Evolutionary conservation across 2,888 invertebrate species (phyloP).

Genomic region (Leucoptera coffeella): DNA sequence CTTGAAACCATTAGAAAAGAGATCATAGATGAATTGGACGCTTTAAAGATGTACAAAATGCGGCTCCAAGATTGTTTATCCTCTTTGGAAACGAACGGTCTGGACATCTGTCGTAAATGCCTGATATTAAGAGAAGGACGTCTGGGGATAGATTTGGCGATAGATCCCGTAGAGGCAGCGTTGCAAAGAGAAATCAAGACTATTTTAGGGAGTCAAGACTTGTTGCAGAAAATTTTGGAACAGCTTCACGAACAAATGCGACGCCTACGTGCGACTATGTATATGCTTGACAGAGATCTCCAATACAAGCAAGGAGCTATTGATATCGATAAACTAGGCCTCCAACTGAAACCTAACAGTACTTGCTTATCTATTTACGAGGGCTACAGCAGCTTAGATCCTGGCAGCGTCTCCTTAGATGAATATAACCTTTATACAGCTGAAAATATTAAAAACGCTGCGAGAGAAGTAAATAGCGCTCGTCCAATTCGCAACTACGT

Average conservation of each 20-base stretch:
- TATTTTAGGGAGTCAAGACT: constrained; percentile 61
- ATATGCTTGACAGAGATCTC: constrained; percentile 77
- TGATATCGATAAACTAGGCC: constrained; percentile 63
- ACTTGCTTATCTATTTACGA: constrained; percentile 56
- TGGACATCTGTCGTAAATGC: constrained; percentile 68
- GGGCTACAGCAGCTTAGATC: constrained; percentile 41
- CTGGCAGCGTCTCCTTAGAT: constrained; percentile 46
- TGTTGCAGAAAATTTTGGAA: constrained; percentile 66
- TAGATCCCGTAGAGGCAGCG: constrained; percentile 76
- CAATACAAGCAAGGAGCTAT: constrained; percentile 76
- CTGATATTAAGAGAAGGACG: constrained; percentile 71
- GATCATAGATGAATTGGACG: constrained; percentile 72
- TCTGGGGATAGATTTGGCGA: constrained; percentile 72
- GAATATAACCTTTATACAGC: constrained; percentile 65
- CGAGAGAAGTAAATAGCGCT: constrained; percentile 67
- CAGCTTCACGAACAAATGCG: constrained; percentile 80
- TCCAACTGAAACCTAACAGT: constrained; percentile 53
- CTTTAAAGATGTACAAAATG: constrained; percentile 65
- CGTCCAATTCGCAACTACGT: constrained; percentile 69
- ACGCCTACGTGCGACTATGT: constrained; percentile 70
- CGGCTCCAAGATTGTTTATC: constrained; percentile 70
- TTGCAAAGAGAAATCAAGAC: constrained; percentile 72
- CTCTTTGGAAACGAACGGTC: constrained; percentile 59
- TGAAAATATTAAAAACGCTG: constrained; percentile 63
- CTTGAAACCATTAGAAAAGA: constrained; percentile 70